A percentile compares a stretch with the other conserved stretches of the same genome.
Conservation (phyloP, 2,113 vertebrate species). For the Natator depressus region DNA sequence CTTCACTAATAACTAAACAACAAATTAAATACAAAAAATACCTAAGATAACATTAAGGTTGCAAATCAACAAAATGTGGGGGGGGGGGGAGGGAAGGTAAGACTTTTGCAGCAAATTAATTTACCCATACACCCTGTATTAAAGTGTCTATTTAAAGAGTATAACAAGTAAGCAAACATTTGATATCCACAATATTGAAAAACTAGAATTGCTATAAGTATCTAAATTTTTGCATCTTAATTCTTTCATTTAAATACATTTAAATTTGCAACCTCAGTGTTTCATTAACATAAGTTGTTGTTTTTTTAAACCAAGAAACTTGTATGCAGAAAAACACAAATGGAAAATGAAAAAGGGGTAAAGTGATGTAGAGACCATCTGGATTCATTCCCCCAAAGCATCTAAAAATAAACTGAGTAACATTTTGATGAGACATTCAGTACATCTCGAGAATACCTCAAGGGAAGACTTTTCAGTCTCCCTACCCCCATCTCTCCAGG, state of each 20-base stretch:
- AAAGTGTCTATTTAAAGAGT: not conserved
- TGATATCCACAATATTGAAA: not conserved
- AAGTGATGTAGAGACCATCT: not conserved
- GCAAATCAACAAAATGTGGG: not conserved
- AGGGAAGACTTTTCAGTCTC: not conserved
- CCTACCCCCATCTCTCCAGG: not conserved
- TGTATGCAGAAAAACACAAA: not conserved
- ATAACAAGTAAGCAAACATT: not conserved
- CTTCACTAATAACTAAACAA: not conserved
- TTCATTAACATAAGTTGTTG: not conserved
- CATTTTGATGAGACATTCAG: not conserved
- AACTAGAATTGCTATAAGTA: not conserved
- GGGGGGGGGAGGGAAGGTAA: not conserved
- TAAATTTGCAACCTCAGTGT: not conserved
- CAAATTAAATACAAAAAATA: not conserved
- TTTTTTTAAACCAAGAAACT: no score
- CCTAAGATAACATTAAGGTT: not conserved
- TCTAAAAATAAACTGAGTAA: not conserved
- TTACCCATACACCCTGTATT: not conserved
- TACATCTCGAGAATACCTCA: not conserved
- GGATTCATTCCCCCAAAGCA: not conserved
- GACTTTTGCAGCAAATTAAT: not conserved
- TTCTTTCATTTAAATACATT: not conserved
- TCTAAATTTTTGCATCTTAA: not conserved
- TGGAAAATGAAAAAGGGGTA: not conserved